These are phyloP conservation scores for Drosophila yakuba DNA, from an alignment of 1,140 invertebrate genomes.

Conservation along the genomic window DNA sequence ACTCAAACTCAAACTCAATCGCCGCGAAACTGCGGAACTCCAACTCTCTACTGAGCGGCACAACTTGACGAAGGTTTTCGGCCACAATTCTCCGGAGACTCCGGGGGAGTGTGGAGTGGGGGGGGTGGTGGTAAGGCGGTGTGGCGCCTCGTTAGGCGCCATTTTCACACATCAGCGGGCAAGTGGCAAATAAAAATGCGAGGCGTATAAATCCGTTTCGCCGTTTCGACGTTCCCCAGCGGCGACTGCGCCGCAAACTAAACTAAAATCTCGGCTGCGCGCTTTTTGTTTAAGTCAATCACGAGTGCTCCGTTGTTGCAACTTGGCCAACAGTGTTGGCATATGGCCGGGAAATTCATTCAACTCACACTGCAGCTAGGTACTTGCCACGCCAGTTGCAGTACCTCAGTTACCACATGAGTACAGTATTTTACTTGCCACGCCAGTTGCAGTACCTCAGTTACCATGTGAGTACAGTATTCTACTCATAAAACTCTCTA, in stretches of 20 bases:
- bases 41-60: constrained; percentile 22
- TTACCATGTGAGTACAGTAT: too few relatives aligned
- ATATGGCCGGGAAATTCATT: not conserved
- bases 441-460: too few relatives aligned
- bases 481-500: too few relatives aligned
- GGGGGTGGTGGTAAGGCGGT: not conserved
- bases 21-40: constrained; percentile 9
- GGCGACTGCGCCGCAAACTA: constrained; percentile 81
- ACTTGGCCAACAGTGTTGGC: constrained; percentile 35
- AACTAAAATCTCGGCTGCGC: constrained; percentile 76
- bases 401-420: too few relatives aligned
- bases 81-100: constrained; percentile 30
- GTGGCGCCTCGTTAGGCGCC: constrained; percentile 65
- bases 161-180: constrained; percentile 78
- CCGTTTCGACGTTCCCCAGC: constrained; percentile 62
- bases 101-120: too few relatives aligned
- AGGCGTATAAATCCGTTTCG: constrained; percentile 22
- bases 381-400: too few relatives aligned
- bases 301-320: constrained; percentile 75
- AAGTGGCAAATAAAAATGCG: constrained; percentile 79
- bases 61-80: constrained; percentile 71
- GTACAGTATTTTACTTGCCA: too few relatives aligned
- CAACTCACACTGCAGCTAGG: not conserved
- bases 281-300: constrained; percentile 82
- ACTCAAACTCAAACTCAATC: constrained; percentile 9